These are phyloP conservation scores for Coelinius sp. DNA, from an alignment of 2,888 invertebrate genomes.

Conservation along the genomic window DNA sequence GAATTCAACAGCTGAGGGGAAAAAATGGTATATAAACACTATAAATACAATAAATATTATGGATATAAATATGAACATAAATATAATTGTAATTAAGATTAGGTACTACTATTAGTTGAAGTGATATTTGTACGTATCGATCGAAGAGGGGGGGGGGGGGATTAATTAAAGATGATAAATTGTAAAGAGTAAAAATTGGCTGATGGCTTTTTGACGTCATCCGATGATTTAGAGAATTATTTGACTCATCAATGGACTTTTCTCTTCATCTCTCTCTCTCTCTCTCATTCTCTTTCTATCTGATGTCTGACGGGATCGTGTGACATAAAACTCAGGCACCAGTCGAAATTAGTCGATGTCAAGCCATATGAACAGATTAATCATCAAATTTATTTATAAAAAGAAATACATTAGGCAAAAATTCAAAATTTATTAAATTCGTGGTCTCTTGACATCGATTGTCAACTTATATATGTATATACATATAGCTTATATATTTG, in stretches of 20 bases:
- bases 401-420: not conserved
- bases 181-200: conserved; percentile 46
- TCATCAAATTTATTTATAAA: not conserved
- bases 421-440: not conserved
- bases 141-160: conserved; percentile 44
- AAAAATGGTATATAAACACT: conserved; percentile 19
- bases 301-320: not conserved
- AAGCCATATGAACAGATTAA: not conserved
- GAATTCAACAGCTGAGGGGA: conserved; percentile 1
- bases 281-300: conserved; percentile 6
- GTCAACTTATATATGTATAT: conserved; percentile 12
- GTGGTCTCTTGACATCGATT: not conserved
- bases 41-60: conserved; percentile 24
- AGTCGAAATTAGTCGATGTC: not conserved
- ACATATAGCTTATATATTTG: not conserved
- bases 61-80: conserved; percentile 27
- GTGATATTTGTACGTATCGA: conserved; percentile 52
- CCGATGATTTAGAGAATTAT: not conserved
- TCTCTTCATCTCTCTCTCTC: not conserved
- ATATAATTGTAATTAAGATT: conserved; percentile 36
- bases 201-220: conserved; percentile 47
- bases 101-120: conserved; percentile 41
- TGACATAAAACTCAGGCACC: not conserved
- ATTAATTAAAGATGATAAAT: conserved; percentile 42
- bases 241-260: not conserved